Evolutionary conservation across 1,140 invertebrate genomes (phyloP).

Genomic region (Drosophila biarmipes): DNA sequence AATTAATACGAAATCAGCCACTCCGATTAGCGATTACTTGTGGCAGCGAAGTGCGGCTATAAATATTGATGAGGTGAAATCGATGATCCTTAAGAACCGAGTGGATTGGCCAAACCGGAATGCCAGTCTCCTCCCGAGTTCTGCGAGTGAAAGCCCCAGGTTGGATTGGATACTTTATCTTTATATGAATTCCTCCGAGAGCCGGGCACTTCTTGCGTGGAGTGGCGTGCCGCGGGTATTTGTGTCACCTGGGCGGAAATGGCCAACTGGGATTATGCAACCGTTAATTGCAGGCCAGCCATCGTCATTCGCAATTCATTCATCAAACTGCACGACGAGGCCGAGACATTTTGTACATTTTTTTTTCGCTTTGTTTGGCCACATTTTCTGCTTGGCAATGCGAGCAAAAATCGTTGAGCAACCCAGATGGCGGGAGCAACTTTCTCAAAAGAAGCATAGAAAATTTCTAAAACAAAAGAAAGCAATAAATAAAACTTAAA

Average conservation of each 20-base stretch:
- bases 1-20: neutral
- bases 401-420: slow-evolving; percentile 21
- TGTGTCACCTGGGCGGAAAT: slow-evolving; percentile 51
- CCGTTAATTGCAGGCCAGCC: slow-evolving; percentile 43
- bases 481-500: slow-evolving; percentile 3
- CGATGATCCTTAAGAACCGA: slow-evolving; percentile 28
- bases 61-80: slow-evolving; percentile 42
- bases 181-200: neutral
- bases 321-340: slow-evolving; percentile 29
- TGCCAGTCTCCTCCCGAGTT: neutral
- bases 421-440: slow-evolving; percentile 11
- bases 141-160: slow-evolving; percentile 32
- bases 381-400: slow-evolving; percentile 26
- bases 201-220: neutral
- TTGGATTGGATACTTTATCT: neutral
- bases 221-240: slow-evolving; percentile 19
- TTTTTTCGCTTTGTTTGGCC: slow-evolving; percentile 10
- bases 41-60: neutral
- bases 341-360: slow-evolving; percentile 13
- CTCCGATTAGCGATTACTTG: neutral
- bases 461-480: neutral
- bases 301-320: slow-evolving; percentile 40
- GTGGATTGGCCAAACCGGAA: neutral
- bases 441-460: neutral
- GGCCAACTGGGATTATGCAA: slow-evolving; percentile 51